phyloP scores from a whole-genome alignment of 1,140 invertebrate species.

The Teleogryllus occipitalis region DNA sequence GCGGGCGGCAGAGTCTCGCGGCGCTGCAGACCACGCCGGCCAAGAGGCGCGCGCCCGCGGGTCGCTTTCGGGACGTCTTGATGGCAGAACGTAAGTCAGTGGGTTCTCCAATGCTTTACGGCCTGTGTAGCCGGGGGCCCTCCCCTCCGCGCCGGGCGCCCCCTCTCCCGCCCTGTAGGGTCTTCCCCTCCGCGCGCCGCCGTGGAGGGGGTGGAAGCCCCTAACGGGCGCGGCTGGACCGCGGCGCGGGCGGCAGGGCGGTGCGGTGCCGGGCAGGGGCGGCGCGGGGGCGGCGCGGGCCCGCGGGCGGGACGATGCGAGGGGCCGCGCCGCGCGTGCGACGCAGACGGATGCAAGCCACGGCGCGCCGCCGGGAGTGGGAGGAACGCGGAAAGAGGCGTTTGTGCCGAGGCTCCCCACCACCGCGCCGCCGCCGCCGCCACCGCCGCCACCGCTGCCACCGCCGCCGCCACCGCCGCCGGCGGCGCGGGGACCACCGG shows the following conservation, averaged over 20 bases:
- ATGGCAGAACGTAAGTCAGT: constrained; percentile 3
- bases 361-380: too few relatives aligned
- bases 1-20: neutral
- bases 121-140: too few relatives aligned
- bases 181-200: neutral
- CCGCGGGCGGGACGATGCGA: too few relatives aligned
- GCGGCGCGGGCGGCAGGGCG: too few relatives aligned
- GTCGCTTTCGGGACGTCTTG: constrained; percentile 2
- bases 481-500: too few relatives aligned
- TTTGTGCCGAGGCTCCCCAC: neutral
- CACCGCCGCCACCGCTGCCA: too few relatives aligned
- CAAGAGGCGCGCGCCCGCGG: neutral
- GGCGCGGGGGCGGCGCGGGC: too few relatives aligned
- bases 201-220: neutral
- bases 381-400: neutral
- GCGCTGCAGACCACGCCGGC: neutral
- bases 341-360: neutral
- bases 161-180: neutral
- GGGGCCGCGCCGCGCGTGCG: neutral
- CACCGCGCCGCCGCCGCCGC: neutral
- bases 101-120: neutral
- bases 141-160: too few relatives aligned
- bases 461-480: too few relatives aligned
- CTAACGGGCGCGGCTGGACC: neutral
- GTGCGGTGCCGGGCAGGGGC: too few relatives aligned